These are phyloP conservation scores for Leptopilina drosophilae DNA, from an alignment of 2,888 invertebrate genomes.

Conservation along the genomic window DNA sequence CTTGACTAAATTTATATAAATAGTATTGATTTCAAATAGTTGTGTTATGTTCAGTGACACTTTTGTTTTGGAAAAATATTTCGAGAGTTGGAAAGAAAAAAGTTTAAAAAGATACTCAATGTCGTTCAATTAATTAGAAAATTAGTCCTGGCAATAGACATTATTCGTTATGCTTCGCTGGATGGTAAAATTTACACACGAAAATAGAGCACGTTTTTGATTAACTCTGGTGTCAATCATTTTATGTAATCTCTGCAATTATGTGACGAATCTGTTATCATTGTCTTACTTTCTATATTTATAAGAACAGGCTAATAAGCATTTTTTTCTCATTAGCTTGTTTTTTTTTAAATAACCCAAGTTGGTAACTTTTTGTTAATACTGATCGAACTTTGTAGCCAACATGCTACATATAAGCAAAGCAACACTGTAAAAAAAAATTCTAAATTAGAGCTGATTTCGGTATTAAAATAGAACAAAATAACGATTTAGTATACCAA, in stretches of 20 bases:
- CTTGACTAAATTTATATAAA: too few species aligned
- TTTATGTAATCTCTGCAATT: not conserved
- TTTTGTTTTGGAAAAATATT: not conserved
- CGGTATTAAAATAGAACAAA: too few species aligned
- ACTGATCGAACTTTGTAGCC: too few species aligned
- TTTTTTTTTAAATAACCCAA: too few species aligned
- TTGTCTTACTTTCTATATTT: not conserved
- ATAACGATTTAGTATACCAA: too few species aligned
- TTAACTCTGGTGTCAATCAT: slow-evolving; percentile 15
- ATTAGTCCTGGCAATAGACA: not conserved
- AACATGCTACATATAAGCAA: too few species aligned
- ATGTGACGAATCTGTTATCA: slow-evolving; percentile 20
- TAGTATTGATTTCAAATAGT: too few species aligned
- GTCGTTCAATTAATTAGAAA: slow-evolving; percentile 1
- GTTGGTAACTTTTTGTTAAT: too few species aligned
- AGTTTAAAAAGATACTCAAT: not conserved
- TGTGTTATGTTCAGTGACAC: too few species aligned
- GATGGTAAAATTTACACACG: not conserved
- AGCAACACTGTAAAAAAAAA: too few species aligned
- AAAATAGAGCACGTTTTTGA: not conserved
- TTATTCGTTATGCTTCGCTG: not conserved
- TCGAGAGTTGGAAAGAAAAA: not conserved
- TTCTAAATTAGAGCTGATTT: too few species aligned
- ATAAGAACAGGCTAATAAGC: not conserved
- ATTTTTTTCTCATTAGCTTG: too few species aligned